Evolutionary conservation across 2,888 invertebrate species (phyloP).

Genomic region (Drosophila testacea): DNA sequence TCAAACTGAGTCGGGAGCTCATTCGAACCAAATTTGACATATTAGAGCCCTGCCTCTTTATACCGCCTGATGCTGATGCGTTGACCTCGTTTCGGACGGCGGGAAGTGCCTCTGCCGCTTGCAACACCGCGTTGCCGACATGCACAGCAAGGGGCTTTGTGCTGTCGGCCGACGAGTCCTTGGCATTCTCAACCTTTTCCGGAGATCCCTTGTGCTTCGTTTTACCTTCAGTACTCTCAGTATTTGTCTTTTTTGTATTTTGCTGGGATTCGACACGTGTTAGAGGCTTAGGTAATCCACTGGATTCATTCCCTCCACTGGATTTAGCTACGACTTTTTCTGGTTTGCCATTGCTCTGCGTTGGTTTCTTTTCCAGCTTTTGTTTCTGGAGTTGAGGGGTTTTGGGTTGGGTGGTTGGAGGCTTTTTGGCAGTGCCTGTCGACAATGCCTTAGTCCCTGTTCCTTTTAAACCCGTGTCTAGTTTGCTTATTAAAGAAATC

Average conservation of each 20-base stretch:
- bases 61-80: constrained; percentile 37
- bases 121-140: constrained; percentile 70
- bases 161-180: constrained; percentile 27
- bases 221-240: constrained; percentile 27
- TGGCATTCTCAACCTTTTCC: constrained; percentile 38
- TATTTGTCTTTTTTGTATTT: constrained; percentile 38
- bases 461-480: constrained; percentile 42
- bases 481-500: constrained; percentile 60
- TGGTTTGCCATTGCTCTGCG: constrained; percentile 15
- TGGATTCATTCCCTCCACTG: constrained; percentile 44
- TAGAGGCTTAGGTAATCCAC: constrained; percentile 21
- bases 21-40: constrained; percentile 79
- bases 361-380: constrained; percentile 27
- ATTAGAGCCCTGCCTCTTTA: constrained; percentile 78
- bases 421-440: constrained; percentile 57
- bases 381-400: constrained; percentile 20
- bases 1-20: constrained; percentile 81
- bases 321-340: constrained; percentile 39
- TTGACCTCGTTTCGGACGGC: constrained; percentile 60
- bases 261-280: constrained; percentile 25
- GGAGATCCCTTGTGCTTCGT: constrained; percentile 26
- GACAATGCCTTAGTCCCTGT: constrained; percentile 51
- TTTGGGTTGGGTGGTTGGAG: constrained; percentile 18
- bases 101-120: constrained; percentile 71
- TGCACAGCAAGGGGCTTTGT: constrained; percentile 61